Evolutionary conservation across 2,113 vertebrate genomes (phyloP).

Genomic region (Oxyruncus cristatus): DNA sequence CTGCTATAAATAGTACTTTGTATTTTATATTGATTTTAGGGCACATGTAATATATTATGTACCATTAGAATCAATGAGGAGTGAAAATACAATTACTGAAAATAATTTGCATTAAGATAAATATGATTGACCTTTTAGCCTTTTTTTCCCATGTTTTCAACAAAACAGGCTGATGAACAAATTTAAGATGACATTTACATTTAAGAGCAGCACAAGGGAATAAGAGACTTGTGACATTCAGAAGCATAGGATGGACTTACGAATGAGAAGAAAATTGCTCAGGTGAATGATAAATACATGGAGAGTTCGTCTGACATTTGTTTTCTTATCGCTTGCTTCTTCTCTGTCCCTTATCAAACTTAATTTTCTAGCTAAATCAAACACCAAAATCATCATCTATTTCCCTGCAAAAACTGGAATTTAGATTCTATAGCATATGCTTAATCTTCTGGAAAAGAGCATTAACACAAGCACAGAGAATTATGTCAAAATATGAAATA

Average conservation of each 20-base stretch:
- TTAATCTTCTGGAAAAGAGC: conserved; percentile 68
- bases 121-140: conserved; percentile 16
- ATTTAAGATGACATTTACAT: not conserved
- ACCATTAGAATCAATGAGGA: conserved; percentile 40
- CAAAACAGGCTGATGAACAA: not conserved
- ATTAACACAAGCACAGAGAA: conserved; percentile 54
- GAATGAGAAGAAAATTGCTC: not conserved
- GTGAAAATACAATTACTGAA: conserved; percentile 42
- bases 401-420: conserved; percentile 41
- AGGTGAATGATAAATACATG: not conserved
- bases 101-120: conserved; percentile 52
- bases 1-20: conserved; percentile 8
- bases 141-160: not conserved
- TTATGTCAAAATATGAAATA: conserved; percentile 70
- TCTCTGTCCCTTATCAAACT: not conserved
- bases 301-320: not conserved
- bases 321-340: not conserved
- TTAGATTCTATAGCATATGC: conserved; percentile 33
- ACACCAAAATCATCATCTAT: conserved; percentile 27
- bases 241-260: not conserved
- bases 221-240: not conserved
- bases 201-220: not conserved
- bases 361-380: conserved; percentile 46
- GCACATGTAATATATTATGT: not conserved
- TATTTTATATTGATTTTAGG: conserved; percentile 14